Evolutionary conservation across 2,888 invertebrate species (phyloP).

Genomic region (Rambutsinella grinnellia): DNA sequence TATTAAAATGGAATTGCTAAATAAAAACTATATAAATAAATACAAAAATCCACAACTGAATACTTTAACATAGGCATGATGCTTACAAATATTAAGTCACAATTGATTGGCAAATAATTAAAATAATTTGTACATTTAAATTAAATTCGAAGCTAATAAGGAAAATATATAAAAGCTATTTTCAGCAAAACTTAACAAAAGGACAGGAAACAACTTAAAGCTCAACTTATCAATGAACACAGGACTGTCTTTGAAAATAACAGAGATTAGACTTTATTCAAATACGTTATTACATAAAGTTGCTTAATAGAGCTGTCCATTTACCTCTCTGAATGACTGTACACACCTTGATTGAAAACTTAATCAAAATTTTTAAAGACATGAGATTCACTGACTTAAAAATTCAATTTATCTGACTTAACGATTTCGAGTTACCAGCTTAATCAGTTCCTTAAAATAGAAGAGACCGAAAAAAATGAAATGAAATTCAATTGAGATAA

Average conservation of each 20-base stretch:
- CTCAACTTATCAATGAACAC: conserved; percentile 16
- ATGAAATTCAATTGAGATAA: background rate
- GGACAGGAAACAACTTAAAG: conserved; percentile 9
- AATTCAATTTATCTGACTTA: background rate
- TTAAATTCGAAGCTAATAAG: background rate
- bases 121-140: background rate
- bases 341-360: no score
- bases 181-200: background rate
- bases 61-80: conserved; percentile 45
- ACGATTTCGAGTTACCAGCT: no score
- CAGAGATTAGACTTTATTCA: conserved; percentile 30
- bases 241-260: conserved; percentile 28
- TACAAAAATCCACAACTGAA: conserved; percentile 34
- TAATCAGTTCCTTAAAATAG: no score
- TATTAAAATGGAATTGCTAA: background rate
- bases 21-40: background rate
- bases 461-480: no score
- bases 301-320: background rate
- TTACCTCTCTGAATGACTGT: background rate
- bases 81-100: background rate
- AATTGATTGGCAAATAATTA: background rate
- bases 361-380: background rate
- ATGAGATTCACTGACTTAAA: conserved; percentile 5
- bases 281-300: conserved; percentile 9
- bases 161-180: background rate